Conservation (phyloP, 2,888 invertebrate genomes). For the Idaea aversata region DNA sequence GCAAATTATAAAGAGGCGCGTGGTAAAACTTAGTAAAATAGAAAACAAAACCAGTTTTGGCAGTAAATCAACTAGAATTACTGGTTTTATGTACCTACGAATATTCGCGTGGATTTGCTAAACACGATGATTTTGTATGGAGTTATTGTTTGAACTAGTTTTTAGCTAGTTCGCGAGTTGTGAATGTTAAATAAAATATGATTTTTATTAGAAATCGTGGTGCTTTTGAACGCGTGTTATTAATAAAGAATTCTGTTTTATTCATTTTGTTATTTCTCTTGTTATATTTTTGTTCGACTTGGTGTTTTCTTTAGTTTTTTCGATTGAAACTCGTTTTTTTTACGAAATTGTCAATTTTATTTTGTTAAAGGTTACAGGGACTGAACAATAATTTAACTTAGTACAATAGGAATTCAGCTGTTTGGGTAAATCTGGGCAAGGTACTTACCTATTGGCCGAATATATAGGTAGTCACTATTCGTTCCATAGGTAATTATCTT, state of each 20-base stretch:
- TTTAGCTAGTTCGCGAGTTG: slow-evolving; percentile 53
- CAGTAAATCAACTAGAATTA: slow-evolving; percentile 57
- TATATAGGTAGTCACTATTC: too few species aligned
- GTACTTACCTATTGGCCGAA: too few species aligned
- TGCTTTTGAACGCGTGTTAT: background rate
- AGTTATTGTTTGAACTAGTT: slow-evolving; percentile 55
- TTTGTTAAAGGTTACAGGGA: too few species aligned
- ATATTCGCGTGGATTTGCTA: slow-evolving; percentile 66
- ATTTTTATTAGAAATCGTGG: slow-evolving; percentile 10
- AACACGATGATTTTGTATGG: slow-evolving; percentile 66
- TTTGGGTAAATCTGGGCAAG: too few species aligned
- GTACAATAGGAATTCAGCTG: too few species aligned
- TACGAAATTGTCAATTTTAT: too few species aligned
- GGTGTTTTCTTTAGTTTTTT: background rate
- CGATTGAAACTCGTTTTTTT: too few species aligned
- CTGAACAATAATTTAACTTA: too few species aligned
- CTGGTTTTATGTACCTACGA: slow-evolving; percentile 54
- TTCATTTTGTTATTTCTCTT: background rate
- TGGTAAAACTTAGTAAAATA: slow-evolving; percentile 42
- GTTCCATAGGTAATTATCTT: too few species aligned
- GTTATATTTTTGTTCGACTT: background rate
- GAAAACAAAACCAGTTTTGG: slow-evolving; percentile 39
- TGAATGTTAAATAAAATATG: slow-evolving; percentile 47
- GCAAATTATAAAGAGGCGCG: slow-evolving; percentile 70
- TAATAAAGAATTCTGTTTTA: background rate